Conservation (phyloP, 1,140 invertebrate genomes). For the Phortica variegata region DNA sequence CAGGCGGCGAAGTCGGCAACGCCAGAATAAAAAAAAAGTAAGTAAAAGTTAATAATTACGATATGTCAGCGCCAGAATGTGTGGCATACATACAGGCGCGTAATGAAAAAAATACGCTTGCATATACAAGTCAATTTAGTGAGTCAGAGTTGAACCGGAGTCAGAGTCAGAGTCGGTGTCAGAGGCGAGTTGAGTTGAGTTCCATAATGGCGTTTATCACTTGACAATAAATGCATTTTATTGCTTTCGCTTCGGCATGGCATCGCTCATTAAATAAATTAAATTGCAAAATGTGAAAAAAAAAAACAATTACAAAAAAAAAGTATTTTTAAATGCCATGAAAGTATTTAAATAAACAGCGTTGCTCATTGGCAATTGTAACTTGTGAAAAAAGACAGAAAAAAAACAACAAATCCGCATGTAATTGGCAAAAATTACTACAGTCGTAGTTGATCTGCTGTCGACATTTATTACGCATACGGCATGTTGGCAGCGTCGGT, state of each 20-base stretch:
- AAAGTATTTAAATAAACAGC: conserved; percentile 24
- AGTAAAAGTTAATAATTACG: conserved; percentile 54
- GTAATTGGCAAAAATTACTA: conserved; percentile 1
- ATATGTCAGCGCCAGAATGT: conserved; percentile 32
- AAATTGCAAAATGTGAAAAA: conserved; percentile 31
- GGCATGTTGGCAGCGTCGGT: too few species aligned
- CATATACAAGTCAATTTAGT: background rate
- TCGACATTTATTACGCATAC: too few species aligned
- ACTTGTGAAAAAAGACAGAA: too few species aligned
- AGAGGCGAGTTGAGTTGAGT: conserved; percentile 9
- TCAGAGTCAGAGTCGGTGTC: conserved; percentile 1
- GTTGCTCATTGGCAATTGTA: too few species aligned
- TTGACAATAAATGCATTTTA: conserved; percentile 53
- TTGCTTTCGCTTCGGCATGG: too few species aligned
- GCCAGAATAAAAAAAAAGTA: too few species aligned
- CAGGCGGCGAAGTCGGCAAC: conserved; percentile 47
- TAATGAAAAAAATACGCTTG: background rate
- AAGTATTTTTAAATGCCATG: too few species aligned
- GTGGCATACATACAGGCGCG: background rate
- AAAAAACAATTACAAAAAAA: background rate
- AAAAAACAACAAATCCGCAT: too few species aligned
- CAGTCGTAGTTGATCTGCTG: too few species aligned
- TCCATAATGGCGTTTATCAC: conserved; percentile 50
- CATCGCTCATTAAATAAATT: conserved; percentile 53
- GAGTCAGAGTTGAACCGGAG: background rate